Percentiles rank a stretch among this genome's conserved stretches.
These are phyloP conservation scores for human (Homo sapiens) DNA, from an alignment of 2,113 vertebrate genomes.

Conservation along the genomic window GRCh38 chr2:50641501-50642000, in stretches of 20 bases:
- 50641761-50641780: constrained; percentile 52
- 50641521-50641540: constrained; percentile 13
- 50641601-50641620: neutral
- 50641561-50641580: constrained; percentile 48
- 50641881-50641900: neutral
- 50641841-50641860: constrained; percentile 19
- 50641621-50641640: neutral
- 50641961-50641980: neutral
- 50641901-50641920: neutral
- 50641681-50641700: constrained; percentile 62
- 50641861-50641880: neutral
- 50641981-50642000: neutral
- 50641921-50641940: neutral
- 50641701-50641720: constrained; percentile 63
- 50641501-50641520: neutral
- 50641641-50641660: constrained; percentile 25
- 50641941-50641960: neutral
- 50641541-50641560: constrained; percentile 1
- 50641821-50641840: neutral
- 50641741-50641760: constrained; percentile 62
- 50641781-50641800: constrained; percentile 59
- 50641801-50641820: neutral
- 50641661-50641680: constrained; percentile 57
- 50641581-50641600: constrained; percentile 42
- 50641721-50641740: constrained; percentile 60